Evolutionary conservation across 2,113 vertebrate species (phyloP), one percentile per base, ranked within the genome.

Genomic region (Ailurus styani): DNA sequence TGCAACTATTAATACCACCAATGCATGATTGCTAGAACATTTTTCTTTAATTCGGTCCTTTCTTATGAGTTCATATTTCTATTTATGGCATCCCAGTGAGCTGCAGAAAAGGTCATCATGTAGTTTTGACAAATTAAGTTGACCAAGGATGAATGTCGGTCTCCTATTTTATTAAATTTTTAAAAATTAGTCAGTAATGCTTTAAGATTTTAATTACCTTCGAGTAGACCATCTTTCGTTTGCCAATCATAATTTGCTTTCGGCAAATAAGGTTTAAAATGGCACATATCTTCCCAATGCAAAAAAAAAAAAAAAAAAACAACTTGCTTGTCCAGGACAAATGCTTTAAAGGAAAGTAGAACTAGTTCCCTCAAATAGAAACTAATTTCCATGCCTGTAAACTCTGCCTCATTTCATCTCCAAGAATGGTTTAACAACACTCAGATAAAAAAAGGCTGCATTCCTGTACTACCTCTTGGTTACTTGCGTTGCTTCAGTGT

Each of bases 141-240:
- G 42, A 47, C 42, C 31, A 95, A 15, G 23, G 37, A 42, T 81
- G 5, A 13, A 52, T 91, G 88, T 82, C 81, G 23, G 2, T 66
- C 45, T 93, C 45, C 1, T 87, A 60, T 89, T 95, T 94, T 75
- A 91, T 87, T 68, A 62, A 7, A n/a, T 90, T 83, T 13, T 29
- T 68, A 68, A 83, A 68, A 68, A 21, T 52, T 25, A 64, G 20
- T 70, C 11, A 72, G 15, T 64, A 72, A 89, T 60, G 64, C 10
- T 83, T 92, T 93, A 87, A 27, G 75, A 81, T 86, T 86, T 77
- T 90, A 87, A 94, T 97, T 34, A 91, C 13, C 82, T 95, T n/a
- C 42, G 95, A 91, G 45, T 86, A 72, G 15, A 82, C 13, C 3
- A 4, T 31, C 21, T 62, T 45, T 93, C 20, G 85, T 93, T 85